Conservation (phyloP, 2,888 invertebrate species). For the Rhimphoctona megacephalus region DNA sequence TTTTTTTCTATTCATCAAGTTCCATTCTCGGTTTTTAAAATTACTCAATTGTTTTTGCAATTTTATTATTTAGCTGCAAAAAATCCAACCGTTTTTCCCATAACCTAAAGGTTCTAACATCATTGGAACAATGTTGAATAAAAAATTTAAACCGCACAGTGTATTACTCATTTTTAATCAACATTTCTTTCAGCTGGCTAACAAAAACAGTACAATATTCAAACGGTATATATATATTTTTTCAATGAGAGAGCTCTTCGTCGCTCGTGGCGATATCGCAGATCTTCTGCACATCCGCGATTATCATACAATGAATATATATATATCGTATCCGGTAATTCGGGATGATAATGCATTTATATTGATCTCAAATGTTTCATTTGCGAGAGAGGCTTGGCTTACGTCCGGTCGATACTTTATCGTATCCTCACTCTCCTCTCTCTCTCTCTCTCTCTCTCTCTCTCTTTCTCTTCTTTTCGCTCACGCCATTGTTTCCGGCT, state of each 20-base stretch:
- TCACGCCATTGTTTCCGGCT: constrained; percentile 59
- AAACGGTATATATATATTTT: not conserved
- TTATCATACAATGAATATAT: constrained; percentile 54
- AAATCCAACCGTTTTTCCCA: no score
- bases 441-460: constrained; percentile 10
- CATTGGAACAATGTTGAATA: no score
- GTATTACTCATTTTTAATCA: not conserved
- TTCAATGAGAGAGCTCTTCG: not conserved
- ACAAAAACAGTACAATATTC: not conserved
- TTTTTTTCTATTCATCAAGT: not conserved
- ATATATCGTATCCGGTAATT: constrained; percentile 62
- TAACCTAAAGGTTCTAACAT: no score
- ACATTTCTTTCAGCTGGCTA: not conserved
- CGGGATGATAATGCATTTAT: constrained; percentile 72
- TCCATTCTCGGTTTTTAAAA: not conserved
- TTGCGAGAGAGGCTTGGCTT: constrained; percentile 69
- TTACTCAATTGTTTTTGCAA: not conserved
- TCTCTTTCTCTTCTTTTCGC: constrained; percentile 5
- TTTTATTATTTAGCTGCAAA: no score
- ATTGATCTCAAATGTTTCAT: constrained; percentile 72
- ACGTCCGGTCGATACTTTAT: constrained; percentile 69
- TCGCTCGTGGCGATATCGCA: constrained; percentile 1
- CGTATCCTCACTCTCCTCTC: constrained; percentile 40
- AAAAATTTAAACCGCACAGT: no score
- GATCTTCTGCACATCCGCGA: constrained; percentile 33